A percentile compares a stretch with the other conserved stretches of the same genome.
Evolutionary conservation across 2,888 invertebrate genomes (phyloP).

Genomic region (Thymelicus sylvestris): DNA sequence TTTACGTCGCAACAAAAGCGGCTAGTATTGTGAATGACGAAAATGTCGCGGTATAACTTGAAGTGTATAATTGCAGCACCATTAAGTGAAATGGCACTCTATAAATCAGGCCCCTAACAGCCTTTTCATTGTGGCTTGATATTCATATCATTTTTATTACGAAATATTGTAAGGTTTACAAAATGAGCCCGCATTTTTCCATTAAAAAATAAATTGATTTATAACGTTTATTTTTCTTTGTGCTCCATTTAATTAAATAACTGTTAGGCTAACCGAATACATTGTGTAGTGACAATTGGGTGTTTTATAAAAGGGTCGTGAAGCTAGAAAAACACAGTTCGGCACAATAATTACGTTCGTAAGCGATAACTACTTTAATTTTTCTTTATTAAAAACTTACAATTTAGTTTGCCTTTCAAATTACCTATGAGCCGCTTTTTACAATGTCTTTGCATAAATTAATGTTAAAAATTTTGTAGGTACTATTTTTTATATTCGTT

Average conservation of each 20-base stretch:
- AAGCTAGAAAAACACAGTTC: too few relatives aligned
- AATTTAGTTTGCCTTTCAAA: too few relatives aligned
- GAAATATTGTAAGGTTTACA: slow-evolving; percentile 14
- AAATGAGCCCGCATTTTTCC: slow-evolving; percentile 20
- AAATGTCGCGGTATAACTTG: slow-evolving; percentile 32
- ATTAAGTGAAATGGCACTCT: slow-evolving; percentile 36
- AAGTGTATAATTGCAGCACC: slow-evolving; percentile 35
- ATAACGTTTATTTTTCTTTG: slow-evolving; percentile 5
- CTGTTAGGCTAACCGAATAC: neutral
- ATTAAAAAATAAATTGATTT: slow-evolving; percentile 25
- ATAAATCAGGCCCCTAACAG: slow-evolving; percentile 32
- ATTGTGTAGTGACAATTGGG: neutral
- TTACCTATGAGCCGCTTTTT: too few relatives aligned
- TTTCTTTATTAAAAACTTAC: too few relatives aligned
- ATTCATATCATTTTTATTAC: slow-evolving; percentile 36
- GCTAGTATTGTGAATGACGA: slow-evolving; percentile 33
- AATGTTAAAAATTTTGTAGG: too few relatives aligned
- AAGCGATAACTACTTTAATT: too few relatives aligned
- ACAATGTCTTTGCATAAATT: too few relatives aligned
- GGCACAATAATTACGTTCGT: too few relatives aligned
- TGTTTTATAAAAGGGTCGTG: too few relatives aligned
- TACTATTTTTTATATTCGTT: too few relatives aligned
- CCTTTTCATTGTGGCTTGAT: slow-evolving; percentile 31
- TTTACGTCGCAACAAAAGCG: slow-evolving; percentile 33
- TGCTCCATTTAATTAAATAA: neutral